These are phyloP conservation scores for Euproctis similis DNA, from an alignment of 2,888 invertebrate species.

Conservation along the genomic window DNA sequence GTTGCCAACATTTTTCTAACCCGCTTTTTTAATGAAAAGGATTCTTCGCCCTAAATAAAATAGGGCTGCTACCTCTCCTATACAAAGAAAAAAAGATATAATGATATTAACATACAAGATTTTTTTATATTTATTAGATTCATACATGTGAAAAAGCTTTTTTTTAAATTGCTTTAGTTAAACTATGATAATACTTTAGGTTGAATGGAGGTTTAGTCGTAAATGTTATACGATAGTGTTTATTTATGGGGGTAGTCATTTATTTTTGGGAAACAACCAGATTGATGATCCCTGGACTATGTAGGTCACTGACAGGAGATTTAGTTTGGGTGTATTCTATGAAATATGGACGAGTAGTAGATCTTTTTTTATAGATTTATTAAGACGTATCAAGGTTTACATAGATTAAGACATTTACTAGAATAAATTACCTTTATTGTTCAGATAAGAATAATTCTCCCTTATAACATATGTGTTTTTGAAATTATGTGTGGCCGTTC, in stretches of 20 bases:
- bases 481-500: too few relatives aligned
- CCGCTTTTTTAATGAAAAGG: slow-evolving; percentile 11
- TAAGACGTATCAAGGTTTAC: too few relatives aligned
- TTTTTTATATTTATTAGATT: neutral
- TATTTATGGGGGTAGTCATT: neutral
- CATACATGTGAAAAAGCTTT: too few relatives aligned
- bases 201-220: neutral
- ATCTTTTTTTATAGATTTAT: too few relatives aligned
- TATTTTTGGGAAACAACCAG: neutral
- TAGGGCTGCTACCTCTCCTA: slow-evolving; percentile 11
- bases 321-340: too few relatives aligned
- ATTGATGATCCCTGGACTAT: neutral
- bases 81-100: slow-evolving; percentile 14
- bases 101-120: slow-evolving; percentile 1
- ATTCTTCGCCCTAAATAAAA: slow-evolving; percentile 8
- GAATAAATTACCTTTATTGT: too few relatives aligned
- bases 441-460: too few relatives aligned
- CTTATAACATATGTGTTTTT: too few relatives aligned
- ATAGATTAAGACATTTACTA: too few relatives aligned
- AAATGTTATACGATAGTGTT: neutral
- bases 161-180: neutral
- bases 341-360: too few relatives aligned
- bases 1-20: slow-evolving; percentile 4
- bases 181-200: neutral
- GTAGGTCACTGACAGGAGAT: too few relatives aligned